phyloP scores from a whole-genome alignment of 1,140 invertebrate species.

The Sminthurinus signatus region DNA sequence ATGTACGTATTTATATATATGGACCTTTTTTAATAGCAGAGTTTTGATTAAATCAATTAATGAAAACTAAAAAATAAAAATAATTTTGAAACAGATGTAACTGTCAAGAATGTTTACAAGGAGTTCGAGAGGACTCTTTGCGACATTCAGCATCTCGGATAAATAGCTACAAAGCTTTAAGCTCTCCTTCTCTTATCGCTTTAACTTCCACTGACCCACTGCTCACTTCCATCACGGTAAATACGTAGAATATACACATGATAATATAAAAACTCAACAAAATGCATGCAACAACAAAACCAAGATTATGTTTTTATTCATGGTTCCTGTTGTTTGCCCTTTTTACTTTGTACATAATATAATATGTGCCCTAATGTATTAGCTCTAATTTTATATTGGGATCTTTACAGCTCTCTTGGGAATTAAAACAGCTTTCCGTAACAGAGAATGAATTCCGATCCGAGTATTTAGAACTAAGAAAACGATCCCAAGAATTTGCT shows the following conservation, averaged over 20 bases:
- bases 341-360: no score
- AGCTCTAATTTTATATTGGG: no score
- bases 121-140: constrained; percentile 65
- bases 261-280: no score
- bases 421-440: constrained; percentile 65
- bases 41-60: no score
- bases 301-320: no score
- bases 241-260: no score
- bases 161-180: constrained; percentile 84
- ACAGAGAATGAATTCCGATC: constrained; percentile 73
- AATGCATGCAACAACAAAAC: no score
- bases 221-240: constrained; percentile 72
- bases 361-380: no score
- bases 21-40: no score
- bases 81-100: constrained; percentile 60
- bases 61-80: no score
- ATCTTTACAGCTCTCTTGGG: constrained; percentile 74
- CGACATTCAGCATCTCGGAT: constrained; percentile 80
- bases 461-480: constrained; percentile 71
- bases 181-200: constrained; percentile 82
- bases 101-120: constrained; percentile 67
- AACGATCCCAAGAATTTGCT: constrained; percentile 83
- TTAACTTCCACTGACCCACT: constrained; percentile 77
- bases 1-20: no score
- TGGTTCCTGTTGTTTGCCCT: not conserved